A percentile compares a stretch with the other conserved stretches of the same genome.
phyloP scores from a whole-genome alignment of 2,113 vertebrate species.

The Ceuthmochares aereus region DNA sequence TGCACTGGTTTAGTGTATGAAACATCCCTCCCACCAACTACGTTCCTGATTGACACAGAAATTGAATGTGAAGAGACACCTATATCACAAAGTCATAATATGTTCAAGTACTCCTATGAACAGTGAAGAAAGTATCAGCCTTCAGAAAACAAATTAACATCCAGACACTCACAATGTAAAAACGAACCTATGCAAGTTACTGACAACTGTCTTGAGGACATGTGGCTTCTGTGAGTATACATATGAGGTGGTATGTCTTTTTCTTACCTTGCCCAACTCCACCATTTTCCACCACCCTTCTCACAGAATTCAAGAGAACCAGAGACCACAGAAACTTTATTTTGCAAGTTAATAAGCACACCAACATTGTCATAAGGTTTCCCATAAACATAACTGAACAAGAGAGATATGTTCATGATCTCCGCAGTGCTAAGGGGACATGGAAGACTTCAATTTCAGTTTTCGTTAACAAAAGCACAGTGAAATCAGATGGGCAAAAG shows the following conservation, averaged over 20 bases:
- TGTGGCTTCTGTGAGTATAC: neutral
- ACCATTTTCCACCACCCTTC: neutral
- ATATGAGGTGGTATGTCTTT: neutral
- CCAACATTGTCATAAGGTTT: neutral
- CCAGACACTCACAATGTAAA: neutral
- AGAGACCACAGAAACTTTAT: neutral
- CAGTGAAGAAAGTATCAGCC: neutral
- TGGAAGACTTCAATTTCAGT: neutral
- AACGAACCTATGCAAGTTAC: neutral
- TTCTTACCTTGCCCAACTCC: neutral
- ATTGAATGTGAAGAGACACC: neutral
- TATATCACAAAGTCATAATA: neutral
- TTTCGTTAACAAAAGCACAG: neutral
- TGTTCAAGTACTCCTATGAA: neutral
- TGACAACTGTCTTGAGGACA: neutral
- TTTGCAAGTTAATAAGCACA: neutral
- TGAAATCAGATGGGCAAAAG: neutral
- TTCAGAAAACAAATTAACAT: neutral
- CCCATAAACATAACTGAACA: neutral
- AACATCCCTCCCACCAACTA: neutral
- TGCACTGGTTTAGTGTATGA: neutral
- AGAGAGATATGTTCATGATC: neutral
- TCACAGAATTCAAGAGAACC: neutral
- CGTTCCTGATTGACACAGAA: neutral
- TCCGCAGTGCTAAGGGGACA: neutral